phyloP scores from a whole-genome alignment of 2,888 invertebrate genomes.

The Pomacea canaliculata region DNA sequence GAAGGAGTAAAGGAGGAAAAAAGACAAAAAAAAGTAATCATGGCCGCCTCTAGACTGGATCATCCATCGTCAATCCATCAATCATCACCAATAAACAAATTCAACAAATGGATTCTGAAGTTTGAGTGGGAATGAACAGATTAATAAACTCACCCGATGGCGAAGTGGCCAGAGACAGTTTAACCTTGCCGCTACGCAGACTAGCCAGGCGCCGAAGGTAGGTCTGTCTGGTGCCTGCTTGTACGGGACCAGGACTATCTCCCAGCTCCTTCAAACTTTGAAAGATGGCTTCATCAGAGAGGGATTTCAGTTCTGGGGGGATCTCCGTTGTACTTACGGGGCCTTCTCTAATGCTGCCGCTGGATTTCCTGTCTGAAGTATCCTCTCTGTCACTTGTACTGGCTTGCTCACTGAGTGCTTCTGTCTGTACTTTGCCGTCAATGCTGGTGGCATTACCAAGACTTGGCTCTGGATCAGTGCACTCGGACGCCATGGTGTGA shows the following conservation, averaged over 20 bases:
- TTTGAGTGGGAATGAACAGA: no score
- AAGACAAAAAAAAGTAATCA: no score
- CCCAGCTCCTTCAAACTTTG: slow-evolving; percentile 73
- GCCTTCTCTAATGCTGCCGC: not conserved
- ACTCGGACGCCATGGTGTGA: slow-evolving; percentile 15
- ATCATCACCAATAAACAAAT: no score
- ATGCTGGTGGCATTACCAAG: not conserved
- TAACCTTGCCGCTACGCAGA: slow-evolving; percentile 47
- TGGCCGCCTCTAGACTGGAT: no score
- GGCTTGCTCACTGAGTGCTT: not conserved
- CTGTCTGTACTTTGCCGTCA: not conserved
- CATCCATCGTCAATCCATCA: no score
- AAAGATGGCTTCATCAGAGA: slow-evolving; percentile 47
- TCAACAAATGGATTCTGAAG: no score
- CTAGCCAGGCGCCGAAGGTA: slow-evolving; percentile 82
- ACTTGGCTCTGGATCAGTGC: not conserved
- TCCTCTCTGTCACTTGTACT: not conserved
- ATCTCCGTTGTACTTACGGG: slow-evolving; percentile 5
- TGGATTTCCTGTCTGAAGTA: not conserved
- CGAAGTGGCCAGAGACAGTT: slow-evolving; percentile 22
- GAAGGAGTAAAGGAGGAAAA: no score
- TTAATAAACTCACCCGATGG: slow-evolving; percentile 21
- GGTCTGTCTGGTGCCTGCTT: slow-evolving; percentile 80
- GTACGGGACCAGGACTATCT: slow-evolving; percentile 85
- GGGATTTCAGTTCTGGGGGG: slow-evolving; percentile 29